A percentile compares a stretch with the other conserved stretches of the same genome.
phyloP scores from a whole-genome alignment of 2,797 vertebrate species.

The Pempheris klunzingeri region DNA sequence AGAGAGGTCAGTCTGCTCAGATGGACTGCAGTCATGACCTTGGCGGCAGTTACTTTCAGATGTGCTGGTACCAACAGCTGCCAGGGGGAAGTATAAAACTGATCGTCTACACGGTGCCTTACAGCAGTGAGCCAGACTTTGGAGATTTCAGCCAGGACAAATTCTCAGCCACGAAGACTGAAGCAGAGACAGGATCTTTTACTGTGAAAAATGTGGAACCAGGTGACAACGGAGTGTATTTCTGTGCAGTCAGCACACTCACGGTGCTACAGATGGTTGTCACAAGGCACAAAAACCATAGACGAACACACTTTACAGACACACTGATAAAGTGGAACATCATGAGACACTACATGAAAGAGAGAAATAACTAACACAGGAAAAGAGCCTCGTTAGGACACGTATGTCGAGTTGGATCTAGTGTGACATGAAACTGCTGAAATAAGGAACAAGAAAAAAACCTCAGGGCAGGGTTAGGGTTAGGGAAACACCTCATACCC shows the following conservation, averaged over 20 bases:
- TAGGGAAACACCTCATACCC: too few relatives aligned
- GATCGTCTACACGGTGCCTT: constrained; percentile 6
- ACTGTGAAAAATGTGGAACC: constrained; percentile 18
- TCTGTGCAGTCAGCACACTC: constrained; percentile 1
- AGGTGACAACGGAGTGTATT: not conserved
- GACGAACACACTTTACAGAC: not conserved
- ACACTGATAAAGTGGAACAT: not conserved
- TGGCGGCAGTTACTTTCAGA: not conserved
- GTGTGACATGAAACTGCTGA: not conserved
- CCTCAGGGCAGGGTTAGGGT: too few relatives aligned
- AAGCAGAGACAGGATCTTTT: constrained; percentile 4
- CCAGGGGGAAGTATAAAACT: constrained; percentile 6
- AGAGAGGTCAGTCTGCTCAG: not conserved
- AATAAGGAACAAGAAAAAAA: not conserved
- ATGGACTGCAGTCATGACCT: not conserved
- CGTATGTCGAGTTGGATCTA: not conserved
- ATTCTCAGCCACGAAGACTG: constrained; percentile 13
- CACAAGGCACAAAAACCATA: not conserved
- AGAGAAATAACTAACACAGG: not conserved
- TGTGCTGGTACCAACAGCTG: constrained; percentile 38
- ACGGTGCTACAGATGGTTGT: not conserved
- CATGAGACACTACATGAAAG: not conserved
- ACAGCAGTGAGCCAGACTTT: constrained; percentile 12
- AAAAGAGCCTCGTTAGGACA: not conserved
- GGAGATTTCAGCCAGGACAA: constrained; percentile 13